Conservation (phyloP, 2,888 invertebrate species). For the Agrochola lota region DNA sequence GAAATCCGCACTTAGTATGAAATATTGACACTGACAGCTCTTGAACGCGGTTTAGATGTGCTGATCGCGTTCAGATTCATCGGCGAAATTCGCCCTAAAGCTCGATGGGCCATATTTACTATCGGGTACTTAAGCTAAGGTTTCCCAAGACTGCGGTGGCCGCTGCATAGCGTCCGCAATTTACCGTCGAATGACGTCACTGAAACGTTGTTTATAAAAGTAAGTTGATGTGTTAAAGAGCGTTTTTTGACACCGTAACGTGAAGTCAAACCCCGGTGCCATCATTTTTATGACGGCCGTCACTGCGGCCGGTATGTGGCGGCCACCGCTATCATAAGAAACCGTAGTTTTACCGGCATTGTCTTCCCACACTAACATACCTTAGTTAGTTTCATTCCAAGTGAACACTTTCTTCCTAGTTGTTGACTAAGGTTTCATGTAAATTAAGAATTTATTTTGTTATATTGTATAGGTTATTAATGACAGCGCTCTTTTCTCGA, state of each 20-base stretch:
- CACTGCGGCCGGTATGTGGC: background rate
- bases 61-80: too few species aligned
- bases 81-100: background rate
- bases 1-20: too few species aligned
- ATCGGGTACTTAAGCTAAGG: background rate
- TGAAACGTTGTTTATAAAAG: too few species aligned
- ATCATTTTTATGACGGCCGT: background rate
- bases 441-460: constrained; percentile 69
- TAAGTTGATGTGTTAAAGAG: too few species aligned
- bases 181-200: too few species aligned
- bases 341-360: constrained; percentile 2
- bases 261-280: too few species aligned
- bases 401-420: constrained; percentile 65
- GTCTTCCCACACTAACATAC: constrained; percentile 49
- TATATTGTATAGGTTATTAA: constrained; percentile 42
- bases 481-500: constrained; percentile 4
- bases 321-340: background rate
- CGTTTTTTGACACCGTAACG: too few species aligned
- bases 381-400: constrained; percentile 77
- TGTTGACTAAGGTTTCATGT: constrained; percentile 66
- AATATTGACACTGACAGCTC: too few species aligned
- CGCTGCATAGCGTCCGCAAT: background rate
- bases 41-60: too few species aligned
- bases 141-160: background rate
- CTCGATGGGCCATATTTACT: constrained; percentile 9